Percentiles rank a stretch among this genome's conserved stretches.
Evolutionary conservation across 2,797 vertebrate genomes (phyloP).

Genomic region (Limnodromus scolopaceus): DNA sequence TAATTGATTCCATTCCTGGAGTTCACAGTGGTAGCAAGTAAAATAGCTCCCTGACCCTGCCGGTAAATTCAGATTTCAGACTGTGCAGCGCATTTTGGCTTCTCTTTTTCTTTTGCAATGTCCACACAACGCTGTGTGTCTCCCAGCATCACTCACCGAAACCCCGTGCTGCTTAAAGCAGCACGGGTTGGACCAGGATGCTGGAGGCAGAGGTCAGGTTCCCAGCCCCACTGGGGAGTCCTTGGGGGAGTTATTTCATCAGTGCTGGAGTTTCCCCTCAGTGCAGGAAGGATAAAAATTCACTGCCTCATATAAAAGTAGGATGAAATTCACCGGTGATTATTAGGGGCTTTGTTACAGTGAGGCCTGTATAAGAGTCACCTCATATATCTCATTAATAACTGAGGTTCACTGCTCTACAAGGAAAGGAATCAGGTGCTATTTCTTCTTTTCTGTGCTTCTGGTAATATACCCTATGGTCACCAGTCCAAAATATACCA

Average conservation of each 20-base stretch:
- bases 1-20: constrained; percentile 83
- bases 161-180: not conserved
- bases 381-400: constrained; percentile 18
- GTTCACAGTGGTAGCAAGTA: constrained; percentile 75
- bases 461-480: not conserved
- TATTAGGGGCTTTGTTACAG: not conserved
- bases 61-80: constrained; percentile 57
- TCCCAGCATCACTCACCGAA: not conserved
- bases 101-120: not conserved
- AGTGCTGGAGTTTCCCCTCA: not conserved
- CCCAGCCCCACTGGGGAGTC: not conserved
- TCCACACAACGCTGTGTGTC: not conserved
- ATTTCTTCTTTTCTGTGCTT: constrained; percentile 23
- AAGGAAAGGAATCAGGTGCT: not conserved
- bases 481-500: not conserved
- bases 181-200: accelerated
- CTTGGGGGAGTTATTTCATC: not conserved
- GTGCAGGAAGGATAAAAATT: not conserved
- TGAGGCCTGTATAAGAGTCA: not conserved
- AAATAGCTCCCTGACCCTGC: constrained; percentile 69
- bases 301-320: not conserved
- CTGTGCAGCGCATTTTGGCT: not conserved
- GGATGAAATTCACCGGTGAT: not conserved
- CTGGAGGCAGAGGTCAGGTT: not conserved
- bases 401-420: not conserved